Conservation (phyloP, 2,797 vertebrate species). For the Bovichtus variegatus region DNA sequence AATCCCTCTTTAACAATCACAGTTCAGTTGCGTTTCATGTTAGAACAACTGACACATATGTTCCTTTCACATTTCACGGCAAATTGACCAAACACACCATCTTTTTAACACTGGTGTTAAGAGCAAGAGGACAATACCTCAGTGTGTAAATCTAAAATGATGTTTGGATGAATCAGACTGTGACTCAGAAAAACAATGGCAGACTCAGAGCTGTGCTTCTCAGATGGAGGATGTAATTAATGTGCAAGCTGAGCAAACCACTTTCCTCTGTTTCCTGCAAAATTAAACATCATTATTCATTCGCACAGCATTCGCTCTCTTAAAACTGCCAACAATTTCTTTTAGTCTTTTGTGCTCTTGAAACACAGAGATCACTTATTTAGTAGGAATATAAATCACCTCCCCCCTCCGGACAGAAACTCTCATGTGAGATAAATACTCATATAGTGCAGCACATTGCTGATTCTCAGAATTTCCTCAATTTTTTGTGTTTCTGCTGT, state of each 20-base stretch:
- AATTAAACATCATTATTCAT: slow-evolving; percentile 9
- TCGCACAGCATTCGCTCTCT: neutral
- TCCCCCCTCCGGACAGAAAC: neutral
- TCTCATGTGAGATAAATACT: neutral
- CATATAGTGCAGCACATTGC: neutral
- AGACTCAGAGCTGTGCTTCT: neutral
- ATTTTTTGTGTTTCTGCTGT: neutral
- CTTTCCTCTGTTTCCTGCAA: neutral
- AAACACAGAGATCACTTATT: neutral
- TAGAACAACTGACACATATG: no score
- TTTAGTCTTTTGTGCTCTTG: neutral
- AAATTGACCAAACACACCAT: neutral
- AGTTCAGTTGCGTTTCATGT: no score
- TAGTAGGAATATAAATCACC: neutral
- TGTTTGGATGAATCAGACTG: slow-evolving; percentile 8
- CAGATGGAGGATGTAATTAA: neutral
- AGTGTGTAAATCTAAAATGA: neutral
- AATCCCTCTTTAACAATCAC: no score
- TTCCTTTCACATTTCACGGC: no score
- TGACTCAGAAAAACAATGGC: neutral
- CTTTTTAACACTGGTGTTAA: neutral
- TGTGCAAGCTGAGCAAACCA: neutral
- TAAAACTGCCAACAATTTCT: neutral
- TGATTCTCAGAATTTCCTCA: no score
- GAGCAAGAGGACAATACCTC: neutral